phyloP scores from a whole-genome alignment of 2,797 vertebrate genomes.

The Pseudomugil gertrudae region DNA sequence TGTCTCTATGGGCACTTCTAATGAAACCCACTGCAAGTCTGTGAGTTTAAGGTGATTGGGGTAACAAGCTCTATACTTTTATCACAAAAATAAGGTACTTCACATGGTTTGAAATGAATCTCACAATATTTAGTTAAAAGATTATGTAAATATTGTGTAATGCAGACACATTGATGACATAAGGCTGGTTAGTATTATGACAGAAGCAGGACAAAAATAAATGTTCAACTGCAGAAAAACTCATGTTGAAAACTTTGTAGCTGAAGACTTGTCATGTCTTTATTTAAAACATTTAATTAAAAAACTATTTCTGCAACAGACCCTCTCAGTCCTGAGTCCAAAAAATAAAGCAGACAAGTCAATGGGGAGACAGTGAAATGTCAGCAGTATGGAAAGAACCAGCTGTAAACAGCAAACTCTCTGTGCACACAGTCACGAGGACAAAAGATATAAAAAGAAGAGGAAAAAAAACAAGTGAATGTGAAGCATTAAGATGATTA shows the following conservation, averaged over 20 bases:
- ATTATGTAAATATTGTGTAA: neutral
- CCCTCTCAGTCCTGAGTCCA: neutral
- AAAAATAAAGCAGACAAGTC: neutral
- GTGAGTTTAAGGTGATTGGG: neutral
- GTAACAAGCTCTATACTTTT: neutral
- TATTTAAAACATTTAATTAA: neutral
- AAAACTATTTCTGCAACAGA: neutral
- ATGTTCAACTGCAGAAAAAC: neutral
- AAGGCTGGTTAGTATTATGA: neutral
- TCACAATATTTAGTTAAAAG: neutral
- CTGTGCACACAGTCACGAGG: conserved; percentile 9
- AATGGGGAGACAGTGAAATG: conserved; percentile 18
- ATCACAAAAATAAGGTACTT: neutral
- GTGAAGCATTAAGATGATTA: conserved; percentile 15
- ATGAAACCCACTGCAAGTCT: neutral
- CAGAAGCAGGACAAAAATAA: neutral
- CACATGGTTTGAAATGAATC: neutral
- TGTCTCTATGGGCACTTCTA: neutral
- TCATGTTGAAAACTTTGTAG: neutral
- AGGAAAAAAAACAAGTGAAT: conserved; percentile 10
- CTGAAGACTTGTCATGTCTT: neutral
- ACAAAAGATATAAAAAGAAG: neutral
- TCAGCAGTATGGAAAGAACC: conserved; percentile 12
- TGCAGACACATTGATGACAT: neutral
- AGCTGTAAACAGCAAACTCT: neutral